Conservation (phyloP, 1,140 invertebrate species). For the Campoletis sonorensis region DNA sequence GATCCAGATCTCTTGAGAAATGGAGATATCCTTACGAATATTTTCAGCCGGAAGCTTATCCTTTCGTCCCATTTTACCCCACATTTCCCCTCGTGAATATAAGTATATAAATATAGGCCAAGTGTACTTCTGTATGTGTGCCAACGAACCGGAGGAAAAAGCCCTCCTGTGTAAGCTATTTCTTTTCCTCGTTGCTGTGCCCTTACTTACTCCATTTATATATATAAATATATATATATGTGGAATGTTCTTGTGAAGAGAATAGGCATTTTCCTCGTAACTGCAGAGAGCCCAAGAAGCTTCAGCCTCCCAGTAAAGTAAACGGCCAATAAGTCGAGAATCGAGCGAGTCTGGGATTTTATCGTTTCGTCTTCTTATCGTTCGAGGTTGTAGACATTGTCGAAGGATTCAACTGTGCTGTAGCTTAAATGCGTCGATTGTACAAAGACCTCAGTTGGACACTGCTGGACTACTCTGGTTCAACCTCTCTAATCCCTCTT, state of each 20-base stretch:
- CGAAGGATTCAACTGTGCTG: neutral
- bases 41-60: no score
- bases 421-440: constrained; percentile 41
- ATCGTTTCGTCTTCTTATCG: constrained; percentile 38
- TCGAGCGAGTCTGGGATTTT: constrained; percentile 42
- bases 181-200: neutral
- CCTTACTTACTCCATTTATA: neutral
- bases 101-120: neutral
- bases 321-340: constrained; percentile 46
- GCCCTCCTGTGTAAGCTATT: constrained; percentile 33
- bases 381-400: constrained; percentile 32
- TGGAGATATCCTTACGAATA: no score
- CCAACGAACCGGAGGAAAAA: constrained; percentile 22
- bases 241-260: neutral
- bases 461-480: constrained; percentile 16
- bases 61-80: no score
- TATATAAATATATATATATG: neutral
- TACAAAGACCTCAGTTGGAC: constrained; percentile 20
- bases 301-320: constrained; percentile 19
- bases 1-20: no score
- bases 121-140: neutral
- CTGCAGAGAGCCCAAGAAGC: constrained; percentile 28
- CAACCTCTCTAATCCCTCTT: neutral
- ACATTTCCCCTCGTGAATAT: neutral
- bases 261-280: constrained; percentile 45